Evolutionary conservation across 2,113 vertebrate species (phyloP), one percentile per base, ranked within the genome.

Genomic region (Carassius auratus): DNA sequence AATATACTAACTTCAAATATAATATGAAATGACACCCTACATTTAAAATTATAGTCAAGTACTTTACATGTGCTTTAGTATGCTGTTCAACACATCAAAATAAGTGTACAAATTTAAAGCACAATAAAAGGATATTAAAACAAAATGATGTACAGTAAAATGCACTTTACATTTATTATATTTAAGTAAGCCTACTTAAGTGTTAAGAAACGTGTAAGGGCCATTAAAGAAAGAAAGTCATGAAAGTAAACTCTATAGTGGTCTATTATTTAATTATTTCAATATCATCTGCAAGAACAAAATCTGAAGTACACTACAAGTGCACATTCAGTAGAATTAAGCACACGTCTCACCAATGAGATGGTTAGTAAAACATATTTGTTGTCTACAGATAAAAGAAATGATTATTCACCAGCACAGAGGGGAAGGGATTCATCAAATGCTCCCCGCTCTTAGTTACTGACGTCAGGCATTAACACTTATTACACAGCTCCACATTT

Each of bases 401-500:
- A 17, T 15, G 73, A 23, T 7, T 26, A 6, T 26, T 76, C 45
- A 50, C 6, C 21, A 9, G 26, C 12, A 5, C 75, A 33, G 14
- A 57, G 26, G 26, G 26, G 26, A 17, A 33, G 75, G 3, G 75
- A 12, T 55, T 77, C 4, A 57, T 55, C 30, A 52, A 36, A 76
- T 57, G 48, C 76, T 14, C 42, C 66, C 52, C 57, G 17, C n/a
- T 21, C 64, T 17, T 42, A 26, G 45, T 85, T 50, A 5, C 45
- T 83, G 74, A 86, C 55, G 33, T 88, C 50, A 86, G 38, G 30
- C 84, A 74, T 83, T 83, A 85, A 83, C 79, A 48, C 36, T 71
- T 74, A 78, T 88, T 79, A 73, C 78, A 36, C 61, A 86, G 66
- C 26, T 57, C 48, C 73, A 62, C 71, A 62, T 75, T 88, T 88